Conservation (phyloP, 2,113 vertebrate genomes). For the Cercopithecus mona region DNA sequence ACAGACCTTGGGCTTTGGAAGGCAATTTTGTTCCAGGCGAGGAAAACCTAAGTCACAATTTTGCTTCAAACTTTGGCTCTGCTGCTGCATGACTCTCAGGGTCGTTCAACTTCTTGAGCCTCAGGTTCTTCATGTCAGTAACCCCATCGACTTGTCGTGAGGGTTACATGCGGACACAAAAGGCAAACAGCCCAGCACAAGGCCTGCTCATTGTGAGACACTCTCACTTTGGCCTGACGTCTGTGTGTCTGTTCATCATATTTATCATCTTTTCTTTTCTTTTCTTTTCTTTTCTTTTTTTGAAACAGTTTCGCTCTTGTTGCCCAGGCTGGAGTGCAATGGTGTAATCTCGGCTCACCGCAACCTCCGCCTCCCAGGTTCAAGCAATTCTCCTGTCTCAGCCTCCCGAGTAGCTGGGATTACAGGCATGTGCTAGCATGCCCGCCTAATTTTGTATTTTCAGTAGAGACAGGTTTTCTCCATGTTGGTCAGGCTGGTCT, state of each 20-base stretch:
- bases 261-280: background rate
- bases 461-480: too few relatives aligned
- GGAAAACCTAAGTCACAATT: too few relatives aligned
- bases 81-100: background rate
- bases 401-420: too few relatives aligned
- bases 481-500: too few relatives aligned
- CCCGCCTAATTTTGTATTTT: too few relatives aligned
- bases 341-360: too few relatives aligned
- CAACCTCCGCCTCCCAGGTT: too few relatives aligned
- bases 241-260: background rate
- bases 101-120: background rate
- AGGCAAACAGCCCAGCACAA: accelerated
- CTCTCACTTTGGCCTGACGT: background rate
- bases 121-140: background rate
- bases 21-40: background rate
- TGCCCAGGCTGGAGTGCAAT: too few relatives aligned
- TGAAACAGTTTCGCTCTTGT: too few relatives aligned
- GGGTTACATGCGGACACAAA: accelerated
- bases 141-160: background rate
- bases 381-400: too few relatives aligned
- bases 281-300: too few relatives aligned
- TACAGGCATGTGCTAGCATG: too few relatives aligned
- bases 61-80: background rate
- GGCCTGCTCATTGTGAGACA: background rate
- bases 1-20: background rate